These are phyloP conservation scores for Hecatera dysodea DNA, from an alignment of 2,888 invertebrate genomes.

Conservation along the genomic window DNA sequence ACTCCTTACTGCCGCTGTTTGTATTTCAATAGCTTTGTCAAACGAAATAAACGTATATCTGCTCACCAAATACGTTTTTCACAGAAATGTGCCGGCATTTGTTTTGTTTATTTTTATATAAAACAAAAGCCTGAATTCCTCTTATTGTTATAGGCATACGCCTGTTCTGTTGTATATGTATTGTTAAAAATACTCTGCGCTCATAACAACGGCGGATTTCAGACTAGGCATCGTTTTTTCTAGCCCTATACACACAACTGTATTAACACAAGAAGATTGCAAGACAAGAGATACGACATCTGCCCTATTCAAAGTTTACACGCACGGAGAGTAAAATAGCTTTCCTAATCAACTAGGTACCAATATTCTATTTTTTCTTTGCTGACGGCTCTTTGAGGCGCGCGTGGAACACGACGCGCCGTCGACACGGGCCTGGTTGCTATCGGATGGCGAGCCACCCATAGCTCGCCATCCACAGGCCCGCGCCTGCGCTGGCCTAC, in stretches of 20 bases:
- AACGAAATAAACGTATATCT: conserved; percentile 68
- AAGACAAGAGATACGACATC: conserved; percentile 49
- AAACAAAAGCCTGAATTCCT: conserved; percentile 39
- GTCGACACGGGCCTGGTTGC: too few relatives aligned
- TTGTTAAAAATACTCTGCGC: conserved; percentile 12
- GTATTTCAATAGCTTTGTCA: conserved; percentile 72
- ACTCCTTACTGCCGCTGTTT: conserved; percentile 75
- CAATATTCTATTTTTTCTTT: background rate
- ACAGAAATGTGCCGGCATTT: conserved; percentile 37
- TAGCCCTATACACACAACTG: conserved; percentile 30
- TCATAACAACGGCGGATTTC: conserved; percentile 13
- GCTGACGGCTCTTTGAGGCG: too few relatives aligned
- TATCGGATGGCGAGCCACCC: too few relatives aligned
- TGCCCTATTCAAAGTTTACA: conserved; percentile 37
- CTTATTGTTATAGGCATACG: conserved; percentile 27
- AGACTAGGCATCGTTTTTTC: background rate
- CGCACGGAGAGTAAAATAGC: conserved; percentile 1
- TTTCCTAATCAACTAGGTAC: conserved; percentile 3
- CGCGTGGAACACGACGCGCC: too few relatives aligned
- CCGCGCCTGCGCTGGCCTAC: too few relatives aligned
- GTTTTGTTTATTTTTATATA: conserved; percentile 44
- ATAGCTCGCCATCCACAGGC: too few relatives aligned
- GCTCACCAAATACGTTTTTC: conserved; percentile 44
- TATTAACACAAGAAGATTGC: conserved; percentile 53
- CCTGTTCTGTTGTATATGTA: too few relatives aligned